A percentile compares a stretch with the other conserved stretches of the same genome.
These are phyloP conservation scores for Phrynosoma blainvillii DNA, from an alignment of 2,113 vertebrate genomes.

Conservation along the genomic window DNA sequence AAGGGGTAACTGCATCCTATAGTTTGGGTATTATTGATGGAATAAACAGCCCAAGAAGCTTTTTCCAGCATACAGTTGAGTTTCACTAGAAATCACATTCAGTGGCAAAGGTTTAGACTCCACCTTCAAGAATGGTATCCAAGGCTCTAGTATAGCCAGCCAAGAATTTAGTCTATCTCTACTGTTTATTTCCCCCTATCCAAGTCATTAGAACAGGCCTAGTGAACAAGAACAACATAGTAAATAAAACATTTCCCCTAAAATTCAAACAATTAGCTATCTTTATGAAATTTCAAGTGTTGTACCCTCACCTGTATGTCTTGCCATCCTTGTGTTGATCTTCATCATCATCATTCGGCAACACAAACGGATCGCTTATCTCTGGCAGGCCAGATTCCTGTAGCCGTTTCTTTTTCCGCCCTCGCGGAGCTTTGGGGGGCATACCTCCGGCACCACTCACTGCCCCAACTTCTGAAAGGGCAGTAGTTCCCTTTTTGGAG, in stretches of 20 bases:
- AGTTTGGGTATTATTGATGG: neutral
- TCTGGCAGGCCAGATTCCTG: constrained; percentile 74
- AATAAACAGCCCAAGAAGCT: neutral
- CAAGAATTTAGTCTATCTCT: neutral
- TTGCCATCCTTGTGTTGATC: constrained; percentile 86
- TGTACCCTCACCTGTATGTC: constrained; percentile 78
- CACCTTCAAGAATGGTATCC: neutral
- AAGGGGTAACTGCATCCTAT: neutral
- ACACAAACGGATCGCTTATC: constrained; percentile 83
- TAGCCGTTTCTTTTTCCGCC: constrained; percentile 84
- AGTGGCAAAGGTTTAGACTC: neutral
- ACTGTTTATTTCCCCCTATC: neutral
- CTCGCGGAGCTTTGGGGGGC: constrained; percentile 76
- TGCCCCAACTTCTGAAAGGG: constrained; percentile 71
- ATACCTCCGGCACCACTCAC: constrained; percentile 69
- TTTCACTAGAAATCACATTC: neutral
- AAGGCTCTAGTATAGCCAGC: neutral
- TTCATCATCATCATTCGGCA: constrained; percentile 86
- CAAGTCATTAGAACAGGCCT: neutral
- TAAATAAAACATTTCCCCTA: neutral
- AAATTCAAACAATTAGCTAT: neutral
- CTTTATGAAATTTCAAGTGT: constrained; percentile 31
- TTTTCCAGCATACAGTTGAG: neutral
- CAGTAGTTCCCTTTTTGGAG: constrained; percentile 77
- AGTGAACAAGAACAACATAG: neutral